phyloP scores from a whole-genome alignment of 2,888 invertebrate species.

The Phalera bucephala region DNA sequence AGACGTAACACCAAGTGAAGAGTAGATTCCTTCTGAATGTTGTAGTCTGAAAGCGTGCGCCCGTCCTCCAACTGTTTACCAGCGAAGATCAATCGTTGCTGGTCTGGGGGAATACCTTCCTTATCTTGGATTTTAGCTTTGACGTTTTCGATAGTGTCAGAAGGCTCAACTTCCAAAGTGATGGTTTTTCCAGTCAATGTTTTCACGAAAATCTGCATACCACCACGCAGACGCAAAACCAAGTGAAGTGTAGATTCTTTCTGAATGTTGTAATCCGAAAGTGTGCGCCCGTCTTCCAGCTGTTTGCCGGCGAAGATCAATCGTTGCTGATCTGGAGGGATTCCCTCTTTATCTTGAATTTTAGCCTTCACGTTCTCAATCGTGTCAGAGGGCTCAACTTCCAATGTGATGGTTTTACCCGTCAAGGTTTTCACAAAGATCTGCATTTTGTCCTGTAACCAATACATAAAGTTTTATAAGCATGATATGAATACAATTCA shows the following conservation, averaged over 20 bases:
- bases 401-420: slow-evolving; percentile 42
- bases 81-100: slow-evolving; percentile 45
- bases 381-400: no score
- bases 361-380: no score
- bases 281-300: no score
- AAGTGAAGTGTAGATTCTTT: slow-evolving; percentile 42
- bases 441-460: slow-evolving; percentile 48
- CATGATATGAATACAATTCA: no score
- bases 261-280: slow-evolving; percentile 44
- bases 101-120: slow-evolving; percentile 50
- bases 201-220: slow-evolving; percentile 44
- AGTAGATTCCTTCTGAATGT: slow-evolving; percentile 54
- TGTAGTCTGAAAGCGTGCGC: slow-evolving; percentile 22
- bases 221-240: slow-evolving; percentile 37
- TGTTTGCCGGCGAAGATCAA: no score
- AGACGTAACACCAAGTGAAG: slow-evolving; percentile 41
- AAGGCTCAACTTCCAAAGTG: slow-evolving; percentile 42
- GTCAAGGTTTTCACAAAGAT: slow-evolving; percentile 34
- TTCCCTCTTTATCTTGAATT: no score
- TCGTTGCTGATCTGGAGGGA: no score
- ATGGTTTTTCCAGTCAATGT: slow-evolving; percentile 42
- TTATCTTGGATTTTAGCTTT: slow-evolving; percentile 49
- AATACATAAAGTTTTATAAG: slow-evolving; percentile 8
- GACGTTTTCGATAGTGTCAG: slow-evolving; percentile 50
- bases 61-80: slow-evolving; percentile 55